Evolutionary conservation across 2,888 invertebrate species (phyloP).

Genomic region (Neoscelio sp.): DNA sequence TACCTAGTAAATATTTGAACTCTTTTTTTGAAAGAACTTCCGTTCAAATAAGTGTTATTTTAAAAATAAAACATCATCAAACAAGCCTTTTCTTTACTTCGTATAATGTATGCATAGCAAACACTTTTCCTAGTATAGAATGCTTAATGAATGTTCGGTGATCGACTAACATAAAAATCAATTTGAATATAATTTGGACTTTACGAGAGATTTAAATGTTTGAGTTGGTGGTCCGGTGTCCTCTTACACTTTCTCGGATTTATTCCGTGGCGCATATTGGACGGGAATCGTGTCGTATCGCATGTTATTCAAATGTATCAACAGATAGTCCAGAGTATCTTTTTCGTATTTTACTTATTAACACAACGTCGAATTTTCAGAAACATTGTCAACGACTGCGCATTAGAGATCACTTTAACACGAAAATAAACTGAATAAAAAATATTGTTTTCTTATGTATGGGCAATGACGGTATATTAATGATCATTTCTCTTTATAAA

Average conservation of each 20-base stretch:
- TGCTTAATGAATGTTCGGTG: conserved; percentile 13
- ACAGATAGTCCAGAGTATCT: conserved; percentile 68
- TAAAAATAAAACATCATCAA: too few species aligned
- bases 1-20: too few species aligned
- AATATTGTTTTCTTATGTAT: too few species aligned
- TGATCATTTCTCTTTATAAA: too few species aligned
- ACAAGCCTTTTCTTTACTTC: too few species aligned
- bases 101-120: too few species aligned
- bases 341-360: conserved; percentile 73
- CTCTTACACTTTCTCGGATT: conserved; percentile 71
- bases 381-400: conserved; percentile 37
- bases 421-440: neutral
- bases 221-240: conserved; percentile 76
- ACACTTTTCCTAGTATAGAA: too few species aligned
- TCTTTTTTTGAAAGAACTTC: too few species aligned
- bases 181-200: conserved; percentile 75
- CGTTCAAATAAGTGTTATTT: too few species aligned
- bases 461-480: too few species aligned
- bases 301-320: conserved; percentile 82
- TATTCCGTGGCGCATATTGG: conserved; percentile 76
- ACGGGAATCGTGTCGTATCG: conserved; percentile 77
- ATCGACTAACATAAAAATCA: conserved; percentile 50
- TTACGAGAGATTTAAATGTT: conserved; percentile 73
- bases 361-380: conserved; percentile 67
- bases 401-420: too few species aligned